Base-by-base conservation (phyloP, 2,113 vertebrate species). In the Misgurnus anguillicaudatus region DNA sequence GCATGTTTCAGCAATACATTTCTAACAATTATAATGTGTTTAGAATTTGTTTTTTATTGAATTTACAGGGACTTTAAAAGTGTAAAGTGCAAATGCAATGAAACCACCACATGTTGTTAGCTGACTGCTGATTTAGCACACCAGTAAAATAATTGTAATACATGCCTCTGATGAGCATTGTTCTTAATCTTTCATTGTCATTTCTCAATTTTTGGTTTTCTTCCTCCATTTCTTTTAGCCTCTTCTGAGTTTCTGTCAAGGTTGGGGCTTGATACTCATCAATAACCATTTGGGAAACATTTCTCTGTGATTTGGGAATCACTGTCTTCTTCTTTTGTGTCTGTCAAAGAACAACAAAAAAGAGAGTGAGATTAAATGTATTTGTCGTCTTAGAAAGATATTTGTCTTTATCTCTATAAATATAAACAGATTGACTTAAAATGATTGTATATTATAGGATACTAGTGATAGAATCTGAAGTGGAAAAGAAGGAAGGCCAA, bases 331-430 rank as follows among this genome's bases (percentile, higher is more conserved):
- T 76, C 45, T 10, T 76, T 65, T 76, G 45, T 41, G 39, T 76
- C 74, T 64, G 74, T 65, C 74, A 76, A 65, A 24, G 61, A 53
- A 75, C 21, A 75, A 76, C 58, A 51, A 76, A 65, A 61, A 65
- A 51, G 61, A 62, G 5, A 62, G 4, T 17, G 17, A 36, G 24
- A 53, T 76, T 21, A 47, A 7, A 45, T 14, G 4, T 24, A 57
- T 24, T 62, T 36, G 14, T 61, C 19, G 21, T 17, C 9, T 48
- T 11, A 45, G 41, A 63, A 7, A 45, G 7, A 3, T 24, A 57
- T 24, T 62, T 36, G 14, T 61, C 19, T 42, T 48, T 11, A 45
- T 9, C 42, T 45, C 47, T 48, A 48, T 48, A 63, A 61, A 62
- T 61, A 39, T 31, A 62, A 62, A 45, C n/a, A 76, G 16, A 31